Percentiles rank a stretch among this genome's conserved stretches.
Conservation (phyloP, 1,140 invertebrate species). For the Pseudoatta argentina region DNA sequence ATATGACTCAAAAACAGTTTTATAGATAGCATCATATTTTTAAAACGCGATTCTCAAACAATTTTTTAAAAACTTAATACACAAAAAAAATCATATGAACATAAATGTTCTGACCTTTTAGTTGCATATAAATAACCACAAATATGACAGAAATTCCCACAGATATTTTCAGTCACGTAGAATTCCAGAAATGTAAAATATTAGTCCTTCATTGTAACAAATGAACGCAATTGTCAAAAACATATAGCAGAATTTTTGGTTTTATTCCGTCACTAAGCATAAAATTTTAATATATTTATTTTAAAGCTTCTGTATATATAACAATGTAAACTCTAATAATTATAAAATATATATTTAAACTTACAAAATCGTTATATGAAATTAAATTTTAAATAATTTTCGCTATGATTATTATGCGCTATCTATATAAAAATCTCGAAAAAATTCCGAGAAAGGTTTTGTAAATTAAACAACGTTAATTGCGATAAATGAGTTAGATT, state of each 20-base stretch:
- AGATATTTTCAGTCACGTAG: slow-evolving; percentile 16
- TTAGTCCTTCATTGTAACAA: neutral
- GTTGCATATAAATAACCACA: neutral
- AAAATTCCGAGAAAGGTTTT: neutral
- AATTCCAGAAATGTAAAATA: slow-evolving; percentile 14
- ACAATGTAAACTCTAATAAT: slow-evolving; percentile 7
- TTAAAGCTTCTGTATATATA: neutral
- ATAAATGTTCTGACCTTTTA: neutral
- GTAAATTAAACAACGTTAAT: slow-evolving; percentile 41
- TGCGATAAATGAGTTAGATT: slow-evolving; percentile 53
- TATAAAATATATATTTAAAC: neutral
- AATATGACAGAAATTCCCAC: slow-evolving; percentile 3
- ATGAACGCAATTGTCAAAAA: slow-evolving; percentile 13
- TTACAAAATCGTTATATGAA: neutral
- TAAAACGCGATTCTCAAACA: neutral
- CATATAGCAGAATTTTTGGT: neutral
- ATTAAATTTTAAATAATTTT: neutral
- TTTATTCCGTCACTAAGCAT: neutral
- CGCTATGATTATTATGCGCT: too few relatives aligned
- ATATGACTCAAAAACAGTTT: neutral
- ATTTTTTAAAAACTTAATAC: slow-evolving; percentile 20
- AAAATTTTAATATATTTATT: neutral
- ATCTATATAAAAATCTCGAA: neutral
- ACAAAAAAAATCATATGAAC: neutral
- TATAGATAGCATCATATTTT: neutral